These are phyloP conservation scores for Bactericera cockerelli DNA, from an alignment of 1,140 invertebrate species.

Conservation along the genomic window DNA sequence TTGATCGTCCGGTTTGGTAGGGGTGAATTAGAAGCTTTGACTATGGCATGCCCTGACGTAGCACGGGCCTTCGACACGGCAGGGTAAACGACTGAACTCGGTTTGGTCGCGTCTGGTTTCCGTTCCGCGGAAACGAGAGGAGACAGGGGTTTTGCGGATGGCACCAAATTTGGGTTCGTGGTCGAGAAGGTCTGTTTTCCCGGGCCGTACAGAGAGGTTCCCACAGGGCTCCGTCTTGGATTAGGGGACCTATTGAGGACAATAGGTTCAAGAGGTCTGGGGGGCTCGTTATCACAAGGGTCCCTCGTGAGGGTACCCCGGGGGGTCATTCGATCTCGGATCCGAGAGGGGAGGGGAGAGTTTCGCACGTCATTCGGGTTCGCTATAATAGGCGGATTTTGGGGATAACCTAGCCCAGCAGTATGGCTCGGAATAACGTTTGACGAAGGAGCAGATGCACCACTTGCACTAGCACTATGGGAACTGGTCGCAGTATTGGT, in stretches of 20 bases:
- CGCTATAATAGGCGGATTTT: not conserved
- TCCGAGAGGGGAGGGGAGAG: not conserved
- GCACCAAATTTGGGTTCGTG: not conserved
- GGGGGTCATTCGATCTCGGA: not conserved
- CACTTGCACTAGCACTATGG: conserved; percentile 8
- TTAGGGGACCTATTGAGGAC: not conserved
- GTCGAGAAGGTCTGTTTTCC: not conserved
- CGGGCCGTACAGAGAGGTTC: not conserved
- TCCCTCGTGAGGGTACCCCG: not conserved
- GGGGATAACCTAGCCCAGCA: too few relatives aligned
- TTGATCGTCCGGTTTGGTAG: conserved; percentile 10
- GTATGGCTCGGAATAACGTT: too few relatives aligned
- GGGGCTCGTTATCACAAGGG: not conserved
- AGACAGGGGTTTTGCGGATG: conserved; percentile 9
- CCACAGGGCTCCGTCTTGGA: conserved; percentile 2
- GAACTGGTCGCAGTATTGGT: conserved; percentile 9
- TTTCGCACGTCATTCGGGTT: conserved; percentile 1
- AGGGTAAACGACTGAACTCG: not conserved
- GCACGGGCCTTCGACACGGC: conserved; percentile 10
- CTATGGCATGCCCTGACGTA: conserved; percentile 19
- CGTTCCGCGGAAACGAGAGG: conserved; percentile 14
- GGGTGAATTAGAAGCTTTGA: conserved; percentile 17
- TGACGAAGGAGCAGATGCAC: too few relatives aligned
- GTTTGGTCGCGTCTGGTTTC: not conserved
- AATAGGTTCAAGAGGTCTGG: conserved; percentile 6